Evolutionary conservation across 2,888 invertebrate species (phyloP).

Genomic region (Chymomyza procnemis): DNA sequence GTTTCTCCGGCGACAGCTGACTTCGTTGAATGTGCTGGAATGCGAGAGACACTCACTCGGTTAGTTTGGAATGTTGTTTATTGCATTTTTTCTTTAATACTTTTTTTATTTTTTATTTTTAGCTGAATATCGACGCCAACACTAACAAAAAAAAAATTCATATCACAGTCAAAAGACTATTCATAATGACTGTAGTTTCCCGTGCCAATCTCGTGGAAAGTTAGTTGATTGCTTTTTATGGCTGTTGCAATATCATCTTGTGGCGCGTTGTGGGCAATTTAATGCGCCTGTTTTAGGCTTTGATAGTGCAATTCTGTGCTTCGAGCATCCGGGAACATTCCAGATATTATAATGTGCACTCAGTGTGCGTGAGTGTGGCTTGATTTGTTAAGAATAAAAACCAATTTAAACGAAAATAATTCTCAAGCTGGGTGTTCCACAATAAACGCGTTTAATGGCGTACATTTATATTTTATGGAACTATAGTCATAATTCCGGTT

Average conservation of each 20-base stretch:
- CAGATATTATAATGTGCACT: neutral
- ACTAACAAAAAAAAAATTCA: neutral
- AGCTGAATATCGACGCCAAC: conserved; percentile 51
- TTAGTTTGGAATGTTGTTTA: conserved; percentile 66
- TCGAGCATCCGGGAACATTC: neutral
- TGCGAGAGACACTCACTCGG: conserved; percentile 25
- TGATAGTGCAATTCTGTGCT: conserved; percentile 48
- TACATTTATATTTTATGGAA: neutral
- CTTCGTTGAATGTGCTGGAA: neutral
- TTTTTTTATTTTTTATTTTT: conserved; percentile 6
- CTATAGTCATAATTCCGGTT: neutral
- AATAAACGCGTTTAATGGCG: neutral
- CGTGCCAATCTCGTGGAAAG: conserved; percentile 33
- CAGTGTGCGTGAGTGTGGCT: neutral
- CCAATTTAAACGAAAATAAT: neutral
- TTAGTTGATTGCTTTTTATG: conserved; percentile 51
- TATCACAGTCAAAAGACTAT: conserved; percentile 30
- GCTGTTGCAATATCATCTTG: conserved; percentile 16
- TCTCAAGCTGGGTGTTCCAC: neutral
- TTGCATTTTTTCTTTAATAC: conserved; percentile 53
- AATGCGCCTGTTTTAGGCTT: conserved; percentile 55
- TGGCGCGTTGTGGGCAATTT: neutral
- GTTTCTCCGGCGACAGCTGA: conserved; percentile 11
- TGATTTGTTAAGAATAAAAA: neutral
- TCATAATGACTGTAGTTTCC: conserved; percentile 51